Percentiles rank a stretch among this genome's conserved stretches.
Evolutionary conservation across 92 coral and sea anemone species (phyloP).

Genomic region (Heliopora coerulea): DNA sequence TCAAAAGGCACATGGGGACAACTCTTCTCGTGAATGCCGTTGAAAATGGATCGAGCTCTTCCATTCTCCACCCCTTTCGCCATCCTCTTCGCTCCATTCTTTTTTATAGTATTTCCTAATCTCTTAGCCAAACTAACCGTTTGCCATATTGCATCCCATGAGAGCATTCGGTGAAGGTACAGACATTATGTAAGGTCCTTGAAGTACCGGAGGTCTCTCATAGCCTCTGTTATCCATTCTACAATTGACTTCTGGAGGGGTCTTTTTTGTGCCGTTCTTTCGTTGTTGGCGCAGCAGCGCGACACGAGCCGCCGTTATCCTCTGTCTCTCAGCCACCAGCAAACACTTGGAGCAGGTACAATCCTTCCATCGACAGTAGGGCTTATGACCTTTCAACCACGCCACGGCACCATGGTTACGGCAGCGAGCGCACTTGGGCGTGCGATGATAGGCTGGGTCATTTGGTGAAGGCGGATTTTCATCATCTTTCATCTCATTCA

Average conservation of each 20-base stretch:
- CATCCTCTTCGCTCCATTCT: too few species aligned
- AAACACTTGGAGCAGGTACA: constrained; percentile 94
- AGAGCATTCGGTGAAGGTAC: neutral
- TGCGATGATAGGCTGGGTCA: constrained; percentile 91
- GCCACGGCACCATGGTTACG: constrained; percentile 95
- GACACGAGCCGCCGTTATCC: constrained; percentile 95
- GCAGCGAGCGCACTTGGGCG: constrained; percentile 98
- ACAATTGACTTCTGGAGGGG: constrained; percentile 1
- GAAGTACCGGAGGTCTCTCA: constrained; percentile 42
- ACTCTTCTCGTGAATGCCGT: too few species aligned
- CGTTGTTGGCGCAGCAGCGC: constrained; percentile 95
- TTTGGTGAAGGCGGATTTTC: constrained; percentile 71
- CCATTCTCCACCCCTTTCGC: too few species aligned
- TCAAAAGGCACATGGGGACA: too few species aligned
- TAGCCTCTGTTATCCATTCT: constrained; percentile 34
- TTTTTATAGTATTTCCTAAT: too few species aligned
- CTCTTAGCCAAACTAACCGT: constrained; percentile 10
- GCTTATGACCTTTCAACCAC: constrained; percentile 97
- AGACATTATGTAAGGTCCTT: constrained; percentile 16
- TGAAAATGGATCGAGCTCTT: too few species aligned
- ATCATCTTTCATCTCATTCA: constrained; percentile 91
- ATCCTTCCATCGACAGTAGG: constrained; percentile 90
- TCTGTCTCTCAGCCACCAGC: constrained; percentile 96
- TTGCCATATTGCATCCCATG: constrained; percentile 8
- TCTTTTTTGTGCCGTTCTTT: constrained; percentile 68